Evolutionary conservation across 2,113 vertebrate genomes (phyloP).

Genomic region (Tragelaphus scriptus): DNA sequence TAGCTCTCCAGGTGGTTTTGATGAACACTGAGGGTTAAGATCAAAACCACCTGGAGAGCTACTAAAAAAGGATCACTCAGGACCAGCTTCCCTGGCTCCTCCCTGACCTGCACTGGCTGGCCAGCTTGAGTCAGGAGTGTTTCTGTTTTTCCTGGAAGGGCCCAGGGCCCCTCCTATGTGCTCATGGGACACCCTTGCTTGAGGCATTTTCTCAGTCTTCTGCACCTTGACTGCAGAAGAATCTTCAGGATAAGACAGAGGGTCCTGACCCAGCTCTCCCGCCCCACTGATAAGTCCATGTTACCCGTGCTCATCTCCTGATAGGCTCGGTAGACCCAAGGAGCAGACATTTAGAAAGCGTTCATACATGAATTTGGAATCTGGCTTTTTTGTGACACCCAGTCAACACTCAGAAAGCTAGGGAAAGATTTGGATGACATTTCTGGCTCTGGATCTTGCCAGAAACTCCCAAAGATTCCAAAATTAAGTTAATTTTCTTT

Average conservation of each 20-base stretch:
- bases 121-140: fast-evolving
- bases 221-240: background rate
- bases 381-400: background rate
- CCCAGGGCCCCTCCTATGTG: background rate
- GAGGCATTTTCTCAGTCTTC: background rate
- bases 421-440: background rate
- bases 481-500: background rate
- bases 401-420: background rate
- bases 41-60: background rate
- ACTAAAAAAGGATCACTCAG: background rate
- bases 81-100: background rate
- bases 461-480: background rate
- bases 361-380: background rate
- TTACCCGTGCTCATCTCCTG: background rate
- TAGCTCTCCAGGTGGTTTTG: background rate
- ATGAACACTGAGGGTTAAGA: background rate
- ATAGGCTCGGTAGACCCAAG: background rate
- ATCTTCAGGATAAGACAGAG: background rate
- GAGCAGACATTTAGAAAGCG: background rate
- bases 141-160: background rate
- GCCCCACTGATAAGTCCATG: too few relatives aligned
- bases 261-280: background rate
- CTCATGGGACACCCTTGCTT: too few relatives aligned
- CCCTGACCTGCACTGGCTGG: fast-evolving
- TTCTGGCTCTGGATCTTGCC: background rate